Base-by-base conservation (phyloP, 2,888 invertebrate species). In the Nemapogon koenigi region DNA sequence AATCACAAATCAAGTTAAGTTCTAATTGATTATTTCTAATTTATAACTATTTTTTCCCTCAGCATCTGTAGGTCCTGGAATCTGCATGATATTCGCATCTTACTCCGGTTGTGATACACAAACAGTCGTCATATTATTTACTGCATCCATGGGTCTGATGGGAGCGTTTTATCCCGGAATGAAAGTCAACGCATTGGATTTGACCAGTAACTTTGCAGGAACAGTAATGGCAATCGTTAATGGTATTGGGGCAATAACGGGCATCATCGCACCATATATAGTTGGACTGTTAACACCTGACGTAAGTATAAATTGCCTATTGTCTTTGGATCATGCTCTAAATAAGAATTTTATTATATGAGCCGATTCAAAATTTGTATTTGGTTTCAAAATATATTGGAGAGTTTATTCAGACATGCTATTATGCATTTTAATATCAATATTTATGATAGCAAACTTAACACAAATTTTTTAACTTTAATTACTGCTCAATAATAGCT, bases 231-330 rank as follows among this genome's bases (percentile, higher is more conserved):
- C 86, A 3, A 83, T 86, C 17, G 85, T 85, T 6, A 86, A 86
- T 50, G 89, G 89, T 0, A 84, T 88, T 31, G 89, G 87, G 11
- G 87, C 88, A 1, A 75, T 88, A 13, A 85, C 87, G 1, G 89
- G 89, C 26, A 87, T 89, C 48, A 68, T 88, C 16, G 85, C 86
- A 1, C 88, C 88, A 1, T 84, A 83, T 49, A 71, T 88, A 30
- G 86, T 88, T 22, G 87, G 87, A 10, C 62, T 83, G 25, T 59
- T 88, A 46, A 86, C 87, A 36, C 83, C 84, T 47, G 81, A 85
- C 65, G 83, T 84, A 66, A 81, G 83, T 79, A 47, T 37, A n/a
- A n/a, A n/a, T n/a, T n/a, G n/a, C n/a, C n/a, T n/a, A n/a, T n/a
- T n/a, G n/a, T n/a, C n/a, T n/a, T n/a, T n/a, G n/a, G n/a, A n/a